Conservation (phyloP, 2,113 vertebrate species). For the Pionites leucogaster region DNA sequence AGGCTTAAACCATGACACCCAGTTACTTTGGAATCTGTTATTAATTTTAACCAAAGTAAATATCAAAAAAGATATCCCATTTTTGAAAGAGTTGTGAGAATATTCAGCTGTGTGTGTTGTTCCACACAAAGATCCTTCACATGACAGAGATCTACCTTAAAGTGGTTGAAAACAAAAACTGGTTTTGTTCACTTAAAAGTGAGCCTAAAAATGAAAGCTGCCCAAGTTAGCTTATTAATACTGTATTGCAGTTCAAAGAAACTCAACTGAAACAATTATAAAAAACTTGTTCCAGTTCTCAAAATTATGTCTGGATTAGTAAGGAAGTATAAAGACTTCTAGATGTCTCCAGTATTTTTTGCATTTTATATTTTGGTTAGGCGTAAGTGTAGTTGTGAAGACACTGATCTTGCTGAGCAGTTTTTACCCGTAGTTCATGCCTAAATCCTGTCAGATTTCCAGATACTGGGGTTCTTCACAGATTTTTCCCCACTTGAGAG, state of each 20-base stretch:
- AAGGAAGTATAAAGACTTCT: background rate
- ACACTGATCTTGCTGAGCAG: background rate
- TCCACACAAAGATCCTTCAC: background rate
- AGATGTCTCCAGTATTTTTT: background rate
- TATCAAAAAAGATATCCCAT: background rate
- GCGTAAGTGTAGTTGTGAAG: background rate
- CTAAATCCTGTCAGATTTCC: background rate
- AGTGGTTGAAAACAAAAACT: background rate
- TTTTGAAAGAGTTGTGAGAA: background rate
- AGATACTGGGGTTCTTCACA: background rate
- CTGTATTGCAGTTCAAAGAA: background rate
- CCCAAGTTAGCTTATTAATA: background rate
- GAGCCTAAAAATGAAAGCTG: background rate
- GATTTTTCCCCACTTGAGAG: background rate
- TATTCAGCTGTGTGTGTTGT: background rate
- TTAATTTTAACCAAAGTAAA: background rate
- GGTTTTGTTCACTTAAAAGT: background rate
- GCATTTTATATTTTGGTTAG: background rate
- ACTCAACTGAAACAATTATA: background rate
- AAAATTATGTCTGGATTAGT: background rate
- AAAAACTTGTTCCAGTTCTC: background rate
- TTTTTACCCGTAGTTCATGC: fast-evolving
- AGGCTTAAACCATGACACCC: no score
- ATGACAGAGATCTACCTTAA: background rate
- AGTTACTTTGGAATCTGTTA: background rate